Conservation (phyloP, 2,888 invertebrate species). For the Muschampia plurimacula region DNA sequence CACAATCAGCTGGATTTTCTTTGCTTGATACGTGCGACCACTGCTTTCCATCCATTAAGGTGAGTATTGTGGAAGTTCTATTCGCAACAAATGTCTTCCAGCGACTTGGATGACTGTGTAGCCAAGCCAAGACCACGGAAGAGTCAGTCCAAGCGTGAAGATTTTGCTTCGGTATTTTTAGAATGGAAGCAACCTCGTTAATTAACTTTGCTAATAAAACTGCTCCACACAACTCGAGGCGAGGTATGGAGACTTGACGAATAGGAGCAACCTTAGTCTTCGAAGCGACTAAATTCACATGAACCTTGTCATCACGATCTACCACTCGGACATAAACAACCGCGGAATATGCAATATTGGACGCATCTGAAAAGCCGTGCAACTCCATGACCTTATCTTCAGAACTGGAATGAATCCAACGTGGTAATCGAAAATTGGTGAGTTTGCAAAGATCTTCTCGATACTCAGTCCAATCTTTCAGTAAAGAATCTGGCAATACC, state of each 20-base stretch:
- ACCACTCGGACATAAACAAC: conserved; percentile 37
- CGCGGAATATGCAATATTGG: conserved; percentile 42
- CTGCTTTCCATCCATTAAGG: conserved; percentile 29
- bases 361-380: conserved; percentile 46
- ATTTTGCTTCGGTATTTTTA: conserved; percentile 17
- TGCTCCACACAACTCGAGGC: conserved; percentile 39
- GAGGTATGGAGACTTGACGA: conserved; percentile 39
- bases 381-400: conserved; percentile 37
- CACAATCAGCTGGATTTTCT: conserved; percentile 48
- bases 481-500: conserved; percentile 38
- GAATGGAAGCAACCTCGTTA: conserved; percentile 23
- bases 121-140: conserved; percentile 39
- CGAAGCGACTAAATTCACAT: conserved; percentile 33
- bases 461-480: conserved; percentile 45
- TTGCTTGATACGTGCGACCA: conserved; percentile 40
- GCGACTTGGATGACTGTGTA: conserved; percentile 39
- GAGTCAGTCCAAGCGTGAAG: conserved; percentile 42
- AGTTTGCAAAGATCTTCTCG: conserved; percentile 33
- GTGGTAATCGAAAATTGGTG: conserved; percentile 35
- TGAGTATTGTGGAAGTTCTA: conserved; percentile 44
- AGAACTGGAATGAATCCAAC: conserved; percentile 35
- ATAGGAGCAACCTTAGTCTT: conserved; percentile 37
- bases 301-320: conserved; percentile 1
- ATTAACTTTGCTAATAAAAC: conserved; percentile 36
- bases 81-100: conserved; percentile 37